Evolutionary conservation across 2,888 invertebrate genomes (phyloP), one percentile per base, ranked within the genome.

Genomic region (Aspidiotus destructor): DNA sequence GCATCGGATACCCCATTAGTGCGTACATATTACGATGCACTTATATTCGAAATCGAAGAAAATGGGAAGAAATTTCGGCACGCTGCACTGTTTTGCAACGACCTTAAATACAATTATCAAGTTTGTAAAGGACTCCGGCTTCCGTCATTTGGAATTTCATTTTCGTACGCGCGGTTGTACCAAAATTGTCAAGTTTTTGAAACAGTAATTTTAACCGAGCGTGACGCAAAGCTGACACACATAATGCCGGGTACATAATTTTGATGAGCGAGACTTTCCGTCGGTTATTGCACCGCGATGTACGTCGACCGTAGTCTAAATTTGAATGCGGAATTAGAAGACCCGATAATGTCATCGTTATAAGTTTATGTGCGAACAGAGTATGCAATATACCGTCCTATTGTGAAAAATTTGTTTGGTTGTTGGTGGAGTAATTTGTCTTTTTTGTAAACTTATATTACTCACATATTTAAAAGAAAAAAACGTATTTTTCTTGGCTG

Each of bases 311-410:
- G 52, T 41, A 48, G n/a, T 62, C 62, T 62, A 42, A 62, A 10
- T 42, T 62, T 62, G 44, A 62, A 62, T 16, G 42, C 62, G 52
- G 62, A 48, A 48, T 62, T 42, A 48, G 13, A 42, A 10, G 15
- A 57, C 52, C 16, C 13, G 52, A 17, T 15, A 42, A 62, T 62
- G 48, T 28, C 55, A 54, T 54, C 58, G 48, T 48, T 40, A 58
- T 40, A 58, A 40, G 58, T 58, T 58, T 58, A 48, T n/a, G 48
- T 48, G 48, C 48, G 10, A 11, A 28, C 28, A 28, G 28, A 28
- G 28, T 28, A 28, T 28, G 28, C 28, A 28, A 28, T 28, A 28
- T 28, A 28, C 28, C 28, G 28, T 28, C 28, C 28, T 28, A 28
- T 28, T 28, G 28, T 28, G 28, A 28, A 28, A 28, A 28, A 28